These are phyloP conservation scores for Sitophilus oryzae DNA, from an alignment of 1,140 invertebrate species.

Conservation along the genomic window DNA sequence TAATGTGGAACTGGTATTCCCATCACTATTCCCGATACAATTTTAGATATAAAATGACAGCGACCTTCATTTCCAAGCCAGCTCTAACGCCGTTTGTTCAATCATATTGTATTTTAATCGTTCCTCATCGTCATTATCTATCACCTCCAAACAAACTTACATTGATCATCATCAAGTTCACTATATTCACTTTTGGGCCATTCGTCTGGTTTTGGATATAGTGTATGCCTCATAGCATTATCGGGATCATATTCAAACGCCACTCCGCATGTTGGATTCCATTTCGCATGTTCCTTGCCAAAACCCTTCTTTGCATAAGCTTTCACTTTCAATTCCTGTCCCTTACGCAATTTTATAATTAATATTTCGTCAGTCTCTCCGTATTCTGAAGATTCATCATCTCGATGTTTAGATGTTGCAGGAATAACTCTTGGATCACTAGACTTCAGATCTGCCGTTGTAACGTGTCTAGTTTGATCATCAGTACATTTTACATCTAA, in stretches of 20 bases:
- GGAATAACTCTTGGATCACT: slow-evolving; percentile 87
- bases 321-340: slow-evolving; percentile 91
- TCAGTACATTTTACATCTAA: slow-evolving; percentile 93
- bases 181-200: slow-evolving; percentile 99
- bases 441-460: slow-evolving; percentile 93
- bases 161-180: slow-evolving; percentile 87
- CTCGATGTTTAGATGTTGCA: slow-evolving; percentile 82
- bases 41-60: no score
- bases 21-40: no score
- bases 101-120: no score
- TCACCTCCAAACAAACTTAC: no score
- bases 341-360: slow-evolving; percentile 96
- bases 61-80: no score
- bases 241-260: slow-evolving; percentile 99
- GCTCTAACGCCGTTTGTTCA: no score
- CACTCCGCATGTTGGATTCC: slow-evolving; percentile 98
- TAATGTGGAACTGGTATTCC: no score
- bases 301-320: slow-evolving; percentile 96
- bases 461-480: slow-evolving; percentile 89
- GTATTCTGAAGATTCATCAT: slow-evolving; percentile 89
- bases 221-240: slow-evolving; percentile 92
- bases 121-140: no score
- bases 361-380: slow-evolving; percentile 93
- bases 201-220: slow-evolving; percentile 96
- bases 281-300: slow-evolving; percentile 99